These are phyloP conservation scores for Nycticorax nycticorax DNA, from an alignment of 2,113 vertebrate genomes.

Conservation along the genomic window DNA sequence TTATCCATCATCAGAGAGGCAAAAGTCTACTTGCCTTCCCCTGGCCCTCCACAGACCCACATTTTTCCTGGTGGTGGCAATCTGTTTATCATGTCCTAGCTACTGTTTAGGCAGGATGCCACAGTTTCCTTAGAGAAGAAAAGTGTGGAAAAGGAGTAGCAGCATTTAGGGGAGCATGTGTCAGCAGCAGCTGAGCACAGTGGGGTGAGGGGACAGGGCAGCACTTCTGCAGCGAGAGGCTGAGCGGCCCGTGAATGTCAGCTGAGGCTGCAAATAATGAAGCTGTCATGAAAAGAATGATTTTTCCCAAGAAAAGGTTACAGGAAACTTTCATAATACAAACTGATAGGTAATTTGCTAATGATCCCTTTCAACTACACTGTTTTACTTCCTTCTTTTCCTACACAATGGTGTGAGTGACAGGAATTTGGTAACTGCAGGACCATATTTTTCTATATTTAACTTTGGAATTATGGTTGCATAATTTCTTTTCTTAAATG, in stretches of 20 bases:
- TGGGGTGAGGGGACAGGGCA: neutral
- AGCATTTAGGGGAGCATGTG: fast-evolving
- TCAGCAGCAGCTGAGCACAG: fast-evolving
- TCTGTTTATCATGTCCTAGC: fast-evolving
- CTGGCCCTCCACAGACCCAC: neutral
- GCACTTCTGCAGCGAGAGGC: neutral
- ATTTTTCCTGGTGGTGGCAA: neutral
- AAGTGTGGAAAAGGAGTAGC: neutral
- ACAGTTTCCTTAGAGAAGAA: neutral
- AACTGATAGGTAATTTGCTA: neutral
- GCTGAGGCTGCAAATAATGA: neutral
- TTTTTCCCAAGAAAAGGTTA: neutral
- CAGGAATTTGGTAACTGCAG: neutral
- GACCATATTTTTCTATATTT: neutral
- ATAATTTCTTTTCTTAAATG: neutral
- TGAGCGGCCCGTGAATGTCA: fast-evolving
- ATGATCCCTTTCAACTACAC: neutral
- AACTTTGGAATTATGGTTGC: neutral
- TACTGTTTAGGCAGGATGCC: neutral
- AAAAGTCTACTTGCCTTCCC: neutral
- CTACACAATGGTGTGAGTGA: fast-evolving
- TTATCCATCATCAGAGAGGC: fast-evolving
- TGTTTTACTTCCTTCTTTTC: neutral
- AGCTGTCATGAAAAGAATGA: neutral
- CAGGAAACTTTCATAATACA: neutral